Conservation (phyloP, 2,797 vertebrate species). For the Tokudaia tokunoshimensis region DNA sequence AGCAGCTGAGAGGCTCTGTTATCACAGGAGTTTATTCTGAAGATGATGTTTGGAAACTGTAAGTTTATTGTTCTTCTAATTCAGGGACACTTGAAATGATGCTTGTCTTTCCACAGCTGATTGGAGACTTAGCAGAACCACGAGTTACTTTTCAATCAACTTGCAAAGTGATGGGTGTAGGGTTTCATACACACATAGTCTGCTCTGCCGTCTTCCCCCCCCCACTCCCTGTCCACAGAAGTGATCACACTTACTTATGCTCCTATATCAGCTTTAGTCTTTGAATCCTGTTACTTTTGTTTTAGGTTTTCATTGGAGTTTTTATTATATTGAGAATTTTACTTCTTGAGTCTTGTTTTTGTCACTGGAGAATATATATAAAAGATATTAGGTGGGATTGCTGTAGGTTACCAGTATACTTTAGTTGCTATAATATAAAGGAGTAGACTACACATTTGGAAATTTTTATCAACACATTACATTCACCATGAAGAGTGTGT, state of each 20-base stretch:
- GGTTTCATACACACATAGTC: not conserved
- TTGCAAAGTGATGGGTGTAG: not conserved
- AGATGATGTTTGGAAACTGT: constrained; percentile 87
- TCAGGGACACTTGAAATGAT: constrained; percentile 14
- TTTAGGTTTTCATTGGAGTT: constrained; percentile 49
- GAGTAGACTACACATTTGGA: not conserved
- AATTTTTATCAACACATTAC: not conserved
- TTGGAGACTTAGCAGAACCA: not conserved
- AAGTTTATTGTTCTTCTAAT: constrained; percentile 79
- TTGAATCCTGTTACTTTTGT: not conserved
- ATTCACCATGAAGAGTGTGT: not conserved
- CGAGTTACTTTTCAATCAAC: not conserved
- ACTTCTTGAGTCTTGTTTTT: constrained; percentile 49
- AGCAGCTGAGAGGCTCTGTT: constrained; percentile 83
- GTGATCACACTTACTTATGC: not conserved
- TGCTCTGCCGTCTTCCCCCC: not conserved
- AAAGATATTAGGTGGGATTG: not conserved
- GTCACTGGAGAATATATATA: not conserved
- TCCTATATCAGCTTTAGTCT: constrained; percentile 15
- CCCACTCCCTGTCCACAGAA: not conserved
- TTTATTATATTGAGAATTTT: not conserved
- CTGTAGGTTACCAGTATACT: not conserved
- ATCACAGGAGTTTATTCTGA: constrained; percentile 87
- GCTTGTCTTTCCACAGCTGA: constrained; percentile 18
- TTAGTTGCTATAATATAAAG: constrained; percentile 14